Conservation (phyloP, 2,888 invertebrate genomes). For the Stenichneumon culpator region DNA sequence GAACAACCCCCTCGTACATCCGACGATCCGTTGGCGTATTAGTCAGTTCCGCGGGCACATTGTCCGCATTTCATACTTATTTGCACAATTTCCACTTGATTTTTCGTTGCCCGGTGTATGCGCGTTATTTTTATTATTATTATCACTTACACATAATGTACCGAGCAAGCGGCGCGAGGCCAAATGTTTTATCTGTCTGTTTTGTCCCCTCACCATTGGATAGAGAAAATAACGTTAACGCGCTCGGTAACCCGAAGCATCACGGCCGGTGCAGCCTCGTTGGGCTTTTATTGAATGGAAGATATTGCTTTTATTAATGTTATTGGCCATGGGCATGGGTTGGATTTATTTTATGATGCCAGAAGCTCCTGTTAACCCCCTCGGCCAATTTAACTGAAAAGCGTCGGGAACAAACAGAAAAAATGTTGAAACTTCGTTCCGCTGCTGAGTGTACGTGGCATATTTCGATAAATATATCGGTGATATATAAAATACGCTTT, state of each 20-base stretch:
- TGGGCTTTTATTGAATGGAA: conserved; percentile 82
- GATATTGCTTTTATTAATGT: conserved; percentile 83
- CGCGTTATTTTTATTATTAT: conserved; percentile 31
- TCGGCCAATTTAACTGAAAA: neutral
- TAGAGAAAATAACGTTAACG: conserved; percentile 35
- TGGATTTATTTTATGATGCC: conserved; percentile 59
- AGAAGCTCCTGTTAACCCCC: neutral
- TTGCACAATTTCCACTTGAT: conserved; percentile 83
- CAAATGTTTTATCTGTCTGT: conserved; percentile 71
- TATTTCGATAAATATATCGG: no score
- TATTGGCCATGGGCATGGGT: conserved; percentile 76
- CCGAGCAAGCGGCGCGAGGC: conserved; percentile 56
- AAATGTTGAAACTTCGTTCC: no score
- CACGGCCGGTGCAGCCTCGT: conserved; percentile 67
- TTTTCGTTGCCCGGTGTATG: conserved; percentile 73
- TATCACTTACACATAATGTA: conserved; percentile 10
- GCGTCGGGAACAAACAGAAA: neutral
- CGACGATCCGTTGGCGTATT: conserved; percentile 77
- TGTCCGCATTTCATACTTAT: conserved; percentile 84
- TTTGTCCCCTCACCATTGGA: conserved; percentile 9
- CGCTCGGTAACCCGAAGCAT: conserved; percentile 64
- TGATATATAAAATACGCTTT: no score
- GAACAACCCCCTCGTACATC: conserved; percentile 29
- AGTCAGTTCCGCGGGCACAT: conserved; percentile 83
- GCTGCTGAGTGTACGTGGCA: no score